Evolutionary conservation across 1,140 invertebrate genomes (phyloP), one percentile per base, ranked within the genome.

Genomic region (Limonius californicus): DNA sequence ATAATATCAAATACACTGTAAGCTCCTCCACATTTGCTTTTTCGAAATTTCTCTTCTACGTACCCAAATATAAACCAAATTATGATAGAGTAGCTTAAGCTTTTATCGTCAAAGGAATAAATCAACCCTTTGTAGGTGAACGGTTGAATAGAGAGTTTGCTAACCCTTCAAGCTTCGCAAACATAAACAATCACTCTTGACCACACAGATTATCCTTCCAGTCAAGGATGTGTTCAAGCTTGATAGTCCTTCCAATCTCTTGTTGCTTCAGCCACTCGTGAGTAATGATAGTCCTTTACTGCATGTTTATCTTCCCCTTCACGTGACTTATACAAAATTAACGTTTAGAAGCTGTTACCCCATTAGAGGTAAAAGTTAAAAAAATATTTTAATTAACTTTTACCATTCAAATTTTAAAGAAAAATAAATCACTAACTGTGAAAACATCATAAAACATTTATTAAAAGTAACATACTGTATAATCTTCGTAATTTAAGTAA

Each of bases 151-250:
- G 57, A 59, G 57, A 59, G 57, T 59, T 50, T 50, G 57, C 57
- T 50, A 47, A 59, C 30, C 43, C 57, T 43, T 50, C 57, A 59
- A 35, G 57, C 57, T 59, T 35, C 23, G 57, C 57, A 53, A 59
- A 59, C 57, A 53, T 59, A 59, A 59, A 59, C 57, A 59, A 47
- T 53, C 27, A 59, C 57, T 59, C 57, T 50, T 59, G 57, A 59
- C 57, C 57, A 59, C 42, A 47, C 57, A 47, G 57, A 59, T 59
- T 59, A 59, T 59, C 57, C 47, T 55, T 59, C 57, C 30, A 59
- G 57, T 59, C 43, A 53, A 59, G 57, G 32, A 59, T 59, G 57
- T 59, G 57, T 59, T 39, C 57, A 32, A 43, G 20, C 42, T 23
- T 59, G 57, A 59, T 59, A 59, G 57, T 53, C 57, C 57, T 59